Base-by-base conservation (phyloP, 2,888 invertebrate genomes). In the Chalcosyrphus nemorum region DNA sequence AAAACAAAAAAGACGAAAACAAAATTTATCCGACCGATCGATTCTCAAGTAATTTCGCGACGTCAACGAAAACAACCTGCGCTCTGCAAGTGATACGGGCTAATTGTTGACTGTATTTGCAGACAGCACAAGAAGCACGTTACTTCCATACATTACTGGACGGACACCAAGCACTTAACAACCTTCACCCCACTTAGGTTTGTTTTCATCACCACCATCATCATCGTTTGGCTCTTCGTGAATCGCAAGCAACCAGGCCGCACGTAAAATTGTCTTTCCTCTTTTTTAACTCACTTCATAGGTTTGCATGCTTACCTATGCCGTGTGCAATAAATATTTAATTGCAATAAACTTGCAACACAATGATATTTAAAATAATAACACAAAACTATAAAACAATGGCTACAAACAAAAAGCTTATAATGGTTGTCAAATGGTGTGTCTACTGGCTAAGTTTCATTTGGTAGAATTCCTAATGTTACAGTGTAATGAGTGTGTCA, bases 151-250 rank as follows among this genome's bases (percentile, higher is more conserved):
- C 68, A 6, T 63, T 27, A 61, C 72, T 72, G 71, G 71, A 65
- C 82, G 71, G 71, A 65, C 82, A 70, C 50, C 61, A 78, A 80
- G 70, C 74, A 75, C 56, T 74, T 19, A 68, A 59, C 74, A 80
- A 80, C 74, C 80, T 84, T 80, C 68, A 84, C 84, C 80, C 84
- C 84, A 84, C 84, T 84, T 43, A 70, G 45, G 70, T 52, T 68
- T 32, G 54, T 27, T 77, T 52, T 47, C 50, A 24, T 54, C 32
- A 41, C 27, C 54, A 38, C 54, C 38, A 59, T 29, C 61, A 45
- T 61, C 57, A 24, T 54, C 27, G 54, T 41, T 54, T 38, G 47
- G 74, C 66, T 74, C 74, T 81, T 56, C 32, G 66, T 19, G 24
- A 65, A 61, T 65, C 32, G 54, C 56, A 61, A 68, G 59, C 66